Evolutionary conservation across 30 jellyfish, hydroid and myxozoan genomes (phyloP).

Genomic region (Rhopilema esculentum): DNA sequence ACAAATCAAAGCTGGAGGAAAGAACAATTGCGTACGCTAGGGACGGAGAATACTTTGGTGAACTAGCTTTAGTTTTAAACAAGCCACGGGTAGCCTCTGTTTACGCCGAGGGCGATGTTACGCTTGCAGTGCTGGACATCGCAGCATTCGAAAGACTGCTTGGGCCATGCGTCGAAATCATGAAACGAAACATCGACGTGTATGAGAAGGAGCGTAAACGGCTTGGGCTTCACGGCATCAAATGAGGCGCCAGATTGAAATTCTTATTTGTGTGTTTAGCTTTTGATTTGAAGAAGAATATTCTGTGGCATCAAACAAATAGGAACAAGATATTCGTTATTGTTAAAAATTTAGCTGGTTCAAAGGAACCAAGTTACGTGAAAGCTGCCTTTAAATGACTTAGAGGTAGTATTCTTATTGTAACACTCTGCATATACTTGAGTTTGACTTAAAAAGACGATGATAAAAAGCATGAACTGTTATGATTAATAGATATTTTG

Average conservation of each 20-base stretch:
- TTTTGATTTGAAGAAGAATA: neutral
- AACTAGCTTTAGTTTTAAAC: constrained; percentile 86
- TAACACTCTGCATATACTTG: too few relatives aligned
- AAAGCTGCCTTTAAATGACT: too few relatives aligned
- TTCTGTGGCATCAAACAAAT: neutral
- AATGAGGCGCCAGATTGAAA: neutral
- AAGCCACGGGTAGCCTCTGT: constrained; percentile 99
- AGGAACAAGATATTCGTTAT: too few relatives aligned
- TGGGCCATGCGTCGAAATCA: constrained; percentile 97
- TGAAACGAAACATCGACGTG: constrained; percentile 87
- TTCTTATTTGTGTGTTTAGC: constrained; percentile 2
- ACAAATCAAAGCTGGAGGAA: constrained; percentile 67
- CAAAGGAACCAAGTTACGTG: too few relatives aligned
- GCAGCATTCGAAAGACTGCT: constrained; percentile 97
- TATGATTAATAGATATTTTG: too few relatives aligned
- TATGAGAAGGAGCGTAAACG: constrained; percentile 89
- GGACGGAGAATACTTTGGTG: constrained; percentile 95
- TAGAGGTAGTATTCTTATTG: too few relatives aligned
- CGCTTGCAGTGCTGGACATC: constrained; percentile 85
- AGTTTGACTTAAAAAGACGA: too few relatives aligned
- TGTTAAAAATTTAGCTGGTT: too few relatives aligned
- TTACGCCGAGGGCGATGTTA: constrained; percentile 77
- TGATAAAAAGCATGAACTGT: too few relatives aligned
- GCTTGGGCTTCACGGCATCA: constrained; percentile 84
- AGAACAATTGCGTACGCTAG: constrained; percentile 77